Evolutionary conservation across 2,888 invertebrate genomes (phyloP).

Genomic region (Drosophila mulleri): DNA sequence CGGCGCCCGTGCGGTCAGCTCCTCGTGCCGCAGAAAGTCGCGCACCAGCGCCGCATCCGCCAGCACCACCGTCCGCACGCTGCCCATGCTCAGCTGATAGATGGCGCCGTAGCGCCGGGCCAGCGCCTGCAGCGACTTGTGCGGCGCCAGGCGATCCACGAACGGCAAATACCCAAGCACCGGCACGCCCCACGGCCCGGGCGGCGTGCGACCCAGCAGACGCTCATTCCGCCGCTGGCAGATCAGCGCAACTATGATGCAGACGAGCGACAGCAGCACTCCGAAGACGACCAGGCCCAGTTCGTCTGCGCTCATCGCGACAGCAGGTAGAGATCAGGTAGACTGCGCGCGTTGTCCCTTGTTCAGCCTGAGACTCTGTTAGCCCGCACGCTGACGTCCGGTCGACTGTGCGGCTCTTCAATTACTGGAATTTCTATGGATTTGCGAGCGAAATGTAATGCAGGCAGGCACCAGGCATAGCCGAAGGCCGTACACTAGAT

Average conservation of each 20-base stretch:
- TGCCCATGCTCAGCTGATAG: constrained; percentile 91
- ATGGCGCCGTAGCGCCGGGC: constrained; percentile 90
- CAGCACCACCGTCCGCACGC: constrained; percentile 90
- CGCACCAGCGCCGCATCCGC: constrained; percentile 90
- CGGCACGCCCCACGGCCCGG: constrained; percentile 92
- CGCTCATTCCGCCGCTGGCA: constrained; percentile 61
- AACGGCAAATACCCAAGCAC: constrained; percentile 92
- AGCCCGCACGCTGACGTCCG: constrained; percentile 53
- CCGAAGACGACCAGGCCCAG: constrained; percentile 23
- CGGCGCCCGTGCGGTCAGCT: constrained; percentile 90
- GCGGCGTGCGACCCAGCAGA: constrained; percentile 85
- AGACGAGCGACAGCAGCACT: constrained; percentile 35
- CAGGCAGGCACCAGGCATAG: constrained; percentile 21
- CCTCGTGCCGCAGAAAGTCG: constrained; percentile 90
- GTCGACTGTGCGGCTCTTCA: constrained; percentile 55
- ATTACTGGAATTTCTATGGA: constrained; percentile 68
- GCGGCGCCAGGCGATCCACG: constrained; percentile 89
- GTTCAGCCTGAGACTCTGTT: neutral
- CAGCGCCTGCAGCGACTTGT: constrained; percentile 89
- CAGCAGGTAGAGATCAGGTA: constrained; percentile 13
- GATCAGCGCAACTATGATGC: constrained; percentile 40
- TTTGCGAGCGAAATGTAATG: constrained; percentile 48
- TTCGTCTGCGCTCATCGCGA: neutral
- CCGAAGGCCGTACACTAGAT: constrained; percentile 24
- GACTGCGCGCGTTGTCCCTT: neutral